Evolutionary conservation across 2,797 vertebrate species (phyloP), one percentile per base, ranked within the genome.

Genomic region (Enteromius mattozi): DNA sequence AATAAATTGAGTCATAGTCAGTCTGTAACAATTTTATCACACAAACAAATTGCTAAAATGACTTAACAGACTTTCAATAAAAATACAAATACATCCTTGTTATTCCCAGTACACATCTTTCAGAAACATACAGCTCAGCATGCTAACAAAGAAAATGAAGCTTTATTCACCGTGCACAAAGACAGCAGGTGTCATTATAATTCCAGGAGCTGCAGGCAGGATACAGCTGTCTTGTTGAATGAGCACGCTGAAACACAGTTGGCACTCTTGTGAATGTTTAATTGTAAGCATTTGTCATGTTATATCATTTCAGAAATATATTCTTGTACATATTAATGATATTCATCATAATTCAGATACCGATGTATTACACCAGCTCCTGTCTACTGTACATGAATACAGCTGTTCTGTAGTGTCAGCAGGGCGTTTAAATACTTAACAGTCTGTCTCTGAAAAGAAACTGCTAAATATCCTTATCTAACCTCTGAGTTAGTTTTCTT

Each of bases 201-300:
- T 40, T 70, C 14, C 21, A 24, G 45, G 51, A 40, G 49, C 79
- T 71, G 33, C 14, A 59, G 79, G 51, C 79, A 81, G 51, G 14
- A 80, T 69, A 3, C 21, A 17, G 33, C 30, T 40, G 65, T 69
- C 30, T 35, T 69, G 30, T 80, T 70, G 65, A 80, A 69, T 13
- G n/a, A 42, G 21, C n/a, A 78, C 24, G 33, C 8, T 70, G 21
- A 7, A 51, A 69, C 4, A 40, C n/a, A 56, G 65, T n/a, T 27
- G 14, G 33, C 14, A 17, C 51, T 54, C 6, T 16, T 7, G 12
- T 30, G 45, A 30, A 27, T 30, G 6, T 59, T n/a, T 61, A n/a
- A 56, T 3, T 76, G 19, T 4, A 37, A 63, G 40, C 33, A 42
- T 42, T 78, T 42, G 16, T 45, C 27, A 1, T 66, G 27, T 37